Evolutionary conservation across 2,113 vertebrate genomes (phyloP).

Genomic region (Isichthys henryi): DNA sequence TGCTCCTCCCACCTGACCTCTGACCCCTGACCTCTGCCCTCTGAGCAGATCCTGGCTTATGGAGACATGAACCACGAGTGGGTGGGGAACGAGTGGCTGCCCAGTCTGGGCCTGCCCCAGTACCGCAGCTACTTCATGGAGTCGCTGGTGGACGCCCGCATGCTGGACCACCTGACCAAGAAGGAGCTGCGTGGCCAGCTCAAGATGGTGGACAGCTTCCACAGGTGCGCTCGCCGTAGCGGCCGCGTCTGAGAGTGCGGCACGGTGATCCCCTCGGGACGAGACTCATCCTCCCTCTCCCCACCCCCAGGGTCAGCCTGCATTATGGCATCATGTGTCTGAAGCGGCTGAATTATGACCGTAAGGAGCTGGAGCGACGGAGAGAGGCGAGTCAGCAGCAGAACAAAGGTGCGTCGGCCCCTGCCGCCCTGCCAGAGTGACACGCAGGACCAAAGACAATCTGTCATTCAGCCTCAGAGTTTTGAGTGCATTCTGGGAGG

Average conservation of each 20-base stretch:
- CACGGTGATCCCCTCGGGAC: background rate
- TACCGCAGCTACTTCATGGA: slow-evolving; percentile 95
- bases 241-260: background rate
- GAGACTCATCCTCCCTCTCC: background rate
- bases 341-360: slow-evolving; percentile 86
- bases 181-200: slow-evolving; percentile 88
- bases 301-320: slow-evolving; percentile 72
- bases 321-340: slow-evolving; percentile 93
- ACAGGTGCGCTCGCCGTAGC: slow-evolving; percentile 61
- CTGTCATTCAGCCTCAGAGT: background rate
- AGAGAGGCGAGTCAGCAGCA: slow-evolving; percentile 78
- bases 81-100: slow-evolving; percentile 91
- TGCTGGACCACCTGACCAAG: slow-evolving; percentile 90
- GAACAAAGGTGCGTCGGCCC: slow-evolving; percentile 66
- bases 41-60: slow-evolving; percentile 78
- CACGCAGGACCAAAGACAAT: background rate
- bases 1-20: background rate
- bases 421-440: background rate
- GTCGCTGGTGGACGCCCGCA: slow-evolving; percentile 85
- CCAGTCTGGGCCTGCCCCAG: slow-evolving; percentile 83
- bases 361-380: slow-evolving; percentile 82
- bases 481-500: background rate
- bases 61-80: slow-evolving; percentile 92
- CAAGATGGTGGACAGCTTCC: slow-evolving; percentile 94
- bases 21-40: background rate